phyloP scores from a whole-genome alignment of 2,113 vertebrate genomes.

The Callipepla squamata region DNA sequence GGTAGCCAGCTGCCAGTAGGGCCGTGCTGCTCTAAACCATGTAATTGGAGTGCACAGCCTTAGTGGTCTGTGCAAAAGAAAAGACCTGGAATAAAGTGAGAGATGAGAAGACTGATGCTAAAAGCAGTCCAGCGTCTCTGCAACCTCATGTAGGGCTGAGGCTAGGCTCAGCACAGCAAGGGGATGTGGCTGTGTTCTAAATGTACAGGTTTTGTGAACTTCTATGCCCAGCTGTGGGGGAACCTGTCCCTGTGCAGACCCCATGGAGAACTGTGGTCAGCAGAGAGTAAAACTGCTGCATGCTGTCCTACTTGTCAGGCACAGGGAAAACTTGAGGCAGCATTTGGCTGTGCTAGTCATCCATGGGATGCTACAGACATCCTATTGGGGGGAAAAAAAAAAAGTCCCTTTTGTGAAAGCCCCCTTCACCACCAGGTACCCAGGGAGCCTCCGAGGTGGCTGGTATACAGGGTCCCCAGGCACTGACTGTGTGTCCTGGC shows the following conservation, averaged over 20 bases:
- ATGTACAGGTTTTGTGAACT: background rate
- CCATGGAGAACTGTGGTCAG: background rate
- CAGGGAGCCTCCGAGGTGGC: background rate
- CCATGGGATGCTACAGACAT: rapidly evolving
- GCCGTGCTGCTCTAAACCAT: background rate
- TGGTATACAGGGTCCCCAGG: too few relatives aligned
- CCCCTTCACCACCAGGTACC: background rate
- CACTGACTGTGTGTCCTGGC: background rate
- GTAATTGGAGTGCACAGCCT: rapidly evolving
- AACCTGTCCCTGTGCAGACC: background rate
- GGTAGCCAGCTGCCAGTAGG: background rate
- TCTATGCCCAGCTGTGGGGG: background rate
- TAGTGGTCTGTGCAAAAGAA: background rate
- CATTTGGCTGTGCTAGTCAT: background rate
- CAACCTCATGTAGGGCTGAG: background rate
- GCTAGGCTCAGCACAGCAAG: background rate
- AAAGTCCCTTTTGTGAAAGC: background rate
- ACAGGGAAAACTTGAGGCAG: rapidly evolving
- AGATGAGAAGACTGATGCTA: background rate
- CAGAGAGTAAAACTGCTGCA: slow-evolving; percentile 52
- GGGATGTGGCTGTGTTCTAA: rapidly evolving
- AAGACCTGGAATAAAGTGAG: background rate
- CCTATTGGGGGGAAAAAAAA: rapidly evolving
- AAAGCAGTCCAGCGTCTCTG: background rate
- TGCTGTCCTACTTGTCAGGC: background rate